A percentile compares a stretch with the other conserved stretches of the same genome.
These are phyloP conservation scores for Exaiptasia diaphana DNA, from an alignment of 64 coral and sea anemone species.

Conservation along the genomic window DNA sequence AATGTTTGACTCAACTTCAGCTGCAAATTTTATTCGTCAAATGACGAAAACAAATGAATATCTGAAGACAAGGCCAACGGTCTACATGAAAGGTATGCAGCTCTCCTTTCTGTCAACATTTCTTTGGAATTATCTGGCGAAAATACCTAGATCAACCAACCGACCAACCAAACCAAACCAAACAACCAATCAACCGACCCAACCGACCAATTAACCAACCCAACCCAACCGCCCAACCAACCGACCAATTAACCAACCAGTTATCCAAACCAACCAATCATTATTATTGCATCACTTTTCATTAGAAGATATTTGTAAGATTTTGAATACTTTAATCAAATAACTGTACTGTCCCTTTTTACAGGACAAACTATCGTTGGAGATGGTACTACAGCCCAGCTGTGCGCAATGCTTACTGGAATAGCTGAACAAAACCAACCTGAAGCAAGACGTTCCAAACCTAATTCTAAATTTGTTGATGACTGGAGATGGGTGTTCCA, in stretches of 20 bases:
- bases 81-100: conserved; percentile 12
- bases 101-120: too few species aligned
- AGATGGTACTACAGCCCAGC: conserved; percentile 76
- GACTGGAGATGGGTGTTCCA: conserved; percentile 73
- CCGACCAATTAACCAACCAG: too few species aligned
- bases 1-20: conserved; percentile 66
- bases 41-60: conserved; percentile 51
- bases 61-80: conserved; percentile 19
- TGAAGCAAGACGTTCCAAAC: conserved; percentile 57
- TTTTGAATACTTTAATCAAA: neutral
- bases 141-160: too few species aligned
- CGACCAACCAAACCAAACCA: too few species aligned
- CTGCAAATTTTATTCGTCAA: conserved; percentile 57
- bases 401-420: conserved; percentile 78
- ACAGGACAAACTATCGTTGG: conserved; percentile 79
- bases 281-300: too few species aligned
- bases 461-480: conserved; percentile 54
- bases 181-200: too few species aligned
- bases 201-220: too few species aligned
- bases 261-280: too few species aligned
- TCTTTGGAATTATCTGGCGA: too few species aligned
- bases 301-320: neutral
- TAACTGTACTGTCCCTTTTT: conserved; percentile 6
- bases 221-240: too few species aligned
- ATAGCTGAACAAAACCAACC: conserved; percentile 59